Conservation (phyloP, 2,888 invertebrate species). For the Drosophila heteroneura region DNA sequence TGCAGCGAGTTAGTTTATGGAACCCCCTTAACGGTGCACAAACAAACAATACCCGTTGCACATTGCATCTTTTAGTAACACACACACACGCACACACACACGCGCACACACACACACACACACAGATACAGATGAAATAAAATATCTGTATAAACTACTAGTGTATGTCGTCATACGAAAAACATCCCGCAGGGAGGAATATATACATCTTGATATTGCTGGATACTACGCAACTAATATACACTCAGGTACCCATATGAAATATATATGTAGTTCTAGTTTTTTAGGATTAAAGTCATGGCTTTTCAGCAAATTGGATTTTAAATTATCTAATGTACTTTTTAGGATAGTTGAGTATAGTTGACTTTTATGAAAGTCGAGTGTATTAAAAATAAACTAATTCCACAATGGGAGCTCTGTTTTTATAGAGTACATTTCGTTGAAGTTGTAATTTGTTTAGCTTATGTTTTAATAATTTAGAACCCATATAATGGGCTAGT, state of each 20-base stretch:
- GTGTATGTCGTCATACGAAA: constrained; percentile 34
- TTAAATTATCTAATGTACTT: not conserved
- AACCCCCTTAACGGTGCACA: constrained; percentile 19
- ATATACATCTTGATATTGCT: constrained; percentile 7
- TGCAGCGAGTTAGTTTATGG: constrained; percentile 64
- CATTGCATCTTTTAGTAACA: constrained; percentile 24
- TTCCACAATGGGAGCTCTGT: not conserved
- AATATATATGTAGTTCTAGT: not conserved
- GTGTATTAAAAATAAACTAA: not conserved
- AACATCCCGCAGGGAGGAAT: not conserved
- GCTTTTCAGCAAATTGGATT: not conserved
- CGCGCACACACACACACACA: not conserved
- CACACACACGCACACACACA: constrained; percentile 1
- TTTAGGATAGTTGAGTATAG: not conserved
- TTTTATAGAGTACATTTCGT: not conserved
- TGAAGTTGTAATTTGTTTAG: not conserved
- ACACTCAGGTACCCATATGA: constrained; percentile 11
- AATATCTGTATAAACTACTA: constrained; percentile 47
- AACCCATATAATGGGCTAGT: not conserved
- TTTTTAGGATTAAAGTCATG: not conserved
- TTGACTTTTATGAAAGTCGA: not conserved
- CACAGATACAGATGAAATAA: constrained; percentile 23
- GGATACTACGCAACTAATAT: constrained; percentile 17
- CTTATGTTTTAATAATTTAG: not conserved
- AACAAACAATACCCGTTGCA: constrained; percentile 56